Conservation (phyloP, 2,113 vertebrate genomes). For the Sylvia atricapilla region DNA sequence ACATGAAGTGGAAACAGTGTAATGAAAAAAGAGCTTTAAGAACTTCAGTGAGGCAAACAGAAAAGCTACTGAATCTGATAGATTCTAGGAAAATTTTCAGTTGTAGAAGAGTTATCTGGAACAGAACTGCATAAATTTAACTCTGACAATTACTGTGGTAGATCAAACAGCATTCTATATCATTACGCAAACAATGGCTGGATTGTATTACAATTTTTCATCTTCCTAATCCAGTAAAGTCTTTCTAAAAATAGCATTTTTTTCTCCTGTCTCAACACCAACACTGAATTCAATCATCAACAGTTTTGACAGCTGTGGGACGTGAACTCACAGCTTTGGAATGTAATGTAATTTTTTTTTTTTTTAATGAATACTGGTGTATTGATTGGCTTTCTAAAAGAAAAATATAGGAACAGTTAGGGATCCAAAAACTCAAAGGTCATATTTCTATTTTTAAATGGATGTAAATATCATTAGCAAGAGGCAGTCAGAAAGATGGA, state of each 20-base stretch:
- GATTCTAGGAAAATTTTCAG: neutral
- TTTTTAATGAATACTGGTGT: neutral
- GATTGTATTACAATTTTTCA: neutral
- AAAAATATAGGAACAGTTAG: neutral
- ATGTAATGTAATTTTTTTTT: neutral
- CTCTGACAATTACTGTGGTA: neutral
- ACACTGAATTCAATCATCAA: neutral
- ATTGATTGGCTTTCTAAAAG: neutral
- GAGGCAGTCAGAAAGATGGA: neutral
- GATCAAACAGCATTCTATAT: neutral
- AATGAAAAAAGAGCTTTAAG: neutral
- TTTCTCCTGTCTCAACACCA: neutral
- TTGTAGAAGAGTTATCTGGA: neutral
- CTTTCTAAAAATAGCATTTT: neutral
- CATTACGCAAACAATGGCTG: neutral
- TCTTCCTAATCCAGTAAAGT: neutral
- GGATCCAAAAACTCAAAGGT: neutral
- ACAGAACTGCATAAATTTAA: neutral
- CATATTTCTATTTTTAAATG: neutral
- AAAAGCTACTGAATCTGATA: neutral
- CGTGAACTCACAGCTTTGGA: neutral
- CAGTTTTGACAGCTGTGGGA: neutral
- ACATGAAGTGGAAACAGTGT: neutral
- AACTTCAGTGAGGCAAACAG: neutral
- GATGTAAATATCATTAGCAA: neutral